Percentiles rank a stretch among this genome's conserved stretches.
phyloP scores from a whole-genome alignment of 2,888 invertebrate genomes.

The Microctonus brassicae region DNA sequence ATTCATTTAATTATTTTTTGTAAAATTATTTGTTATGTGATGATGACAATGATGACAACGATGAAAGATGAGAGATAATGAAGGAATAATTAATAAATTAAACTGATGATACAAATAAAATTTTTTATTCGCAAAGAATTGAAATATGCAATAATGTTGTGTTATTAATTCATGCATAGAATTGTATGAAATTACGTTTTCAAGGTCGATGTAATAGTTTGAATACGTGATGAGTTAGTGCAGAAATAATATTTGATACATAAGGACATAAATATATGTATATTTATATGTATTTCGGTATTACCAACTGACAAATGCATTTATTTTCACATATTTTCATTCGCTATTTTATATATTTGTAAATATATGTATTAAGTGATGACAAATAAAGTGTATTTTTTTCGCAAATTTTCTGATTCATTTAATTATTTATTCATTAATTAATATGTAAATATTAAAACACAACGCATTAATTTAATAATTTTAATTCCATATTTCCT shows the following conservation, averaged over 20 bases:
- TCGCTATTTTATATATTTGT: background rate
- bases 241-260: background rate
- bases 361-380: background rate
- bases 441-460: no score
- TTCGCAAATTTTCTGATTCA: no score
- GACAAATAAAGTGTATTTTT: background rate
- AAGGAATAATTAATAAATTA: no score
- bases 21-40: background rate
- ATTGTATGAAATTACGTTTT: background rate
- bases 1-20: background rate
- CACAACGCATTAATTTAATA: no score
- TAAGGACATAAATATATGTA: background rate
- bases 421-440: no score
- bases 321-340: conserved; percentile 5
- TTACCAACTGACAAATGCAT: background rate
- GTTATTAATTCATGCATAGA: background rate
- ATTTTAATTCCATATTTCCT: no score
- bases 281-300: background rate
- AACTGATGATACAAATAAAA: background rate
- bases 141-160: background rate
- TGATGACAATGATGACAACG: no score
- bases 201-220: conserved; percentile 27
- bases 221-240: background rate
- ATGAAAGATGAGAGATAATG: no score
- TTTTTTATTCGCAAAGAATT: background rate